Base-by-base conservation (phyloP, 2,797 vertebrate genomes). In the Brotula barbata region DNA sequence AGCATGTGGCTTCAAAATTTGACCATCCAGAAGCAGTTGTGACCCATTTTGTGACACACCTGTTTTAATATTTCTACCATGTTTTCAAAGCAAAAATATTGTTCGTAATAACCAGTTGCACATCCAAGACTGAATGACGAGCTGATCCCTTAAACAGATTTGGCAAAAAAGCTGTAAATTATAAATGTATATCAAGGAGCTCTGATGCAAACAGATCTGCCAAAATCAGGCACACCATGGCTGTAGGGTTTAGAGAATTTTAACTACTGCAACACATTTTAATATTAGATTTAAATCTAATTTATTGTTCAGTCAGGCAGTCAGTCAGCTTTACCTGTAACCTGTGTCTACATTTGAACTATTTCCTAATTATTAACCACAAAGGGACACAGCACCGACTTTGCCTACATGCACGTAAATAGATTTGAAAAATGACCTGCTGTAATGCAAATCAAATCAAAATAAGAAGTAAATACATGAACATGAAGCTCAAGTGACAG, bases 201-300 rank as follows among this genome's bases (percentile, higher is more conserved):
- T 56, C 22, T 42, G 36, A 36, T 42, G 14, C 20, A 7, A 20
- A 41, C 33, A 13, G 7, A 39, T 42, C 39, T 42, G 10, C 9
- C 19, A 16, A 34, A 53, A 48, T 55, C 15, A 0, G 42, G 39
- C 16, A 62, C 13, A 72, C 56, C 58, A 12, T 13, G 12, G 55
- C 41, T 36, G 14, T 2, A 1, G 41, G 31, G n/a, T 54, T 34
- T 64, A 34, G 61, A 46, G 59, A 61, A 55, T 67, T 71, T 12
- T 58, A 50, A 57, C 2, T 73, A 63, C 58, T 55, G 58, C 1
- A 10, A 23, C 63, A 42, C 56, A 76, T 82, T 83, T 78, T 73
- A 65, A 77, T 76, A 80, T 84, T 74, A 64, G 63, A 78, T 82
- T 76, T 70, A 81, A 58, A 47, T 73, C 40, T 85, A 77, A 85